These are phyloP conservation scores for Corythucha ciliata DNA, from an alignment of 2,888 invertebrate genomes.

Conservation along the genomic window DNA sequence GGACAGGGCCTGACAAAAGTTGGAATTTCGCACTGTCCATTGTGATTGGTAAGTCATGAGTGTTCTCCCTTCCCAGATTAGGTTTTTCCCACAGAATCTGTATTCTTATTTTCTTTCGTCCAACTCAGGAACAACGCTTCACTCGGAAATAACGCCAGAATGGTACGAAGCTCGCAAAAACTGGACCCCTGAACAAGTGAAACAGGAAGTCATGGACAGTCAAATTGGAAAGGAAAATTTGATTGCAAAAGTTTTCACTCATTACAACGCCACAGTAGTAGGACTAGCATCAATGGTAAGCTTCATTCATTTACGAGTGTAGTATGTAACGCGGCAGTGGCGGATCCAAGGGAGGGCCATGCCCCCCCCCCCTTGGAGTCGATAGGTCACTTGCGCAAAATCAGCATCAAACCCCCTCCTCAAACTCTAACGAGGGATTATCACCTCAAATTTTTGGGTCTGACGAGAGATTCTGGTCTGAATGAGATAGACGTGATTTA, in stretches of 20 bases:
- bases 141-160: conserved; percentile 57
- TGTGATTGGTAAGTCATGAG: conserved; percentile 15
- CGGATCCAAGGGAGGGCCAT: too few species aligned
- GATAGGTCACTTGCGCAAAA: too few species aligned
- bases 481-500: too few species aligned
- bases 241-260: conserved; percentile 51
- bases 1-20: conserved; percentile 24
- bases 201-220: conserved; percentile 49
- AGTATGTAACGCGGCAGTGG: too few species aligned
- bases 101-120: conserved; percentile 14
- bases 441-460: too few species aligned
- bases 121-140: conserved; percentile 46
- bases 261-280: conserved; percentile 56
- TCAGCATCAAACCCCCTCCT: too few species aligned
- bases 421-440: too few species aligned
- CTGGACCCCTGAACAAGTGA: conserved; percentile 58
- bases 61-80: too few species aligned
- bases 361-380: too few species aligned
- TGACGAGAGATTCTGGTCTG: too few species aligned
- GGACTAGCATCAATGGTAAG: conserved; percentile 59
- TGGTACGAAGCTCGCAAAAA: conserved; percentile 52
- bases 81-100: neutral
- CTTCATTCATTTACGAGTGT: too few species aligned
- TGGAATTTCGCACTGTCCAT: too few species aligned
- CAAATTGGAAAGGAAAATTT: conserved; percentile 54